Evolutionary conservation across 2,888 invertebrate genomes (phyloP), one percentile per base, ranked within the genome.

Genomic region (Prosopocoilus inquinatus): DNA sequence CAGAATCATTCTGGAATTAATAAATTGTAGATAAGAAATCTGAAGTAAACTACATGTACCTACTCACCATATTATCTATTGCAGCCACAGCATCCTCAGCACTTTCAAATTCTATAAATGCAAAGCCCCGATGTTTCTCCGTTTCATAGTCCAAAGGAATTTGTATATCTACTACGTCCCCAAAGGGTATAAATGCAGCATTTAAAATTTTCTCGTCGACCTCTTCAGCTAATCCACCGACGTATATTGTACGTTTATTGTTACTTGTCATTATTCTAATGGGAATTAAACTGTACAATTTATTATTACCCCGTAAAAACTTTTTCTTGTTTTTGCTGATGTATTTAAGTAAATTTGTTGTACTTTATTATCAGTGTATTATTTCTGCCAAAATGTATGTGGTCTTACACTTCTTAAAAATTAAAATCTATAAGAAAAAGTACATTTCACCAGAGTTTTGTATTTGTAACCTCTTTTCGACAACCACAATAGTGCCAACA

Each of bases 1-100:
- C 99, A 0, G 96, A 92, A 75, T 99, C 97, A 80, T 99, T 96
- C 94, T 95, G 75, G 9, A 62, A 59, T 46, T 35, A 43, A 33
- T 12, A 15, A 50, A 28, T 39, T 58, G n/a, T 32, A 35, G 39
- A 43, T 56, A 50, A 45, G 4, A 28, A 28, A 28, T 28, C 47
- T 9, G 28, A 15, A 55, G 35, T 58, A 61, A 7, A 43, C 61
- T 41, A 53, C 9, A 46, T 54, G 43, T 55, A 33, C 50, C 48
- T 16, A 20, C 74, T 70, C 78, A 94, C 94, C 98, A 99, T 97
- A 72, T 99, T 99, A 77, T 99, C 98, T 68, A 99, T 97, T 45
- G 98, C 97, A 33, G 96, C 93, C 8, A 94, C 90, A n/a, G 98
- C 97, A 84, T 99, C 99, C 80, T 98, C 98, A 7, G 94, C 90